Evolutionary conservation across 53 echinoderm and acorn worm species (phyloP).

Genomic region (Temnopleurus reevesii): DNA sequence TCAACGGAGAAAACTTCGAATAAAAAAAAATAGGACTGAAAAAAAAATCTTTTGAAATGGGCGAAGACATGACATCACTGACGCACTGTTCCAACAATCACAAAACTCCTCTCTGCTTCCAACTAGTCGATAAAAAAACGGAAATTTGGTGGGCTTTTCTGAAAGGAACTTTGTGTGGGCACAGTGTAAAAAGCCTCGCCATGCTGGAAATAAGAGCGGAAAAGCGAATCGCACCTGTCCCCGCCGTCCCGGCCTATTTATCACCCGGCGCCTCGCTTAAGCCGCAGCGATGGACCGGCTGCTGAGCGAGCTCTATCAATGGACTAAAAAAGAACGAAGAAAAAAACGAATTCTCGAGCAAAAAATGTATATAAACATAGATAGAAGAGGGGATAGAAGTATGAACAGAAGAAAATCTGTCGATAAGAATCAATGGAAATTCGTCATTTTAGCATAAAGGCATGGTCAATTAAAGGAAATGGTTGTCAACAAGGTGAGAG

Average conservation of each 20-base stretch:
- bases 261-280: slow-evolving; percentile 32
- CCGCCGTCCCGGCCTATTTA: slow-evolving; percentile 50
- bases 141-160: slow-evolving; percentile 44
- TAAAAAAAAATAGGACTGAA: background rate
- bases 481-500: too few species aligned
- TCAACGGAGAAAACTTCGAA: background rate
- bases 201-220: slow-evolving; percentile 38
- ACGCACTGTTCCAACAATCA: slow-evolving; percentile 19
- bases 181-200: slow-evolving; percentile 34
- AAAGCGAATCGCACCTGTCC: slow-evolving; percentile 34
- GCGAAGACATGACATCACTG: slow-evolving; percentile 24
- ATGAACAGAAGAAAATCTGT: background rate
- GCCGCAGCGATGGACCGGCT: background rate
- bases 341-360: too few species aligned
- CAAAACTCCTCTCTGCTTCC: slow-evolving; percentile 8
- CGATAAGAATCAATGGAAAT: background rate
- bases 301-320: background rate
- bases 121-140: slow-evolving; percentile 43
- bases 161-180: slow-evolving; percentile 39
- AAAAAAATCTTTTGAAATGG: background rate
- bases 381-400: background rate
- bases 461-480: too few species aligned
- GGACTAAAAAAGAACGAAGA: background rate
- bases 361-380: too few species aligned
- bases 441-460: background rate